Percentiles rank a stretch among this genome's conserved stretches.
Conservation (phyloP, 2,888 invertebrate genomes). For the Watsonalla cultraria region DNA sequence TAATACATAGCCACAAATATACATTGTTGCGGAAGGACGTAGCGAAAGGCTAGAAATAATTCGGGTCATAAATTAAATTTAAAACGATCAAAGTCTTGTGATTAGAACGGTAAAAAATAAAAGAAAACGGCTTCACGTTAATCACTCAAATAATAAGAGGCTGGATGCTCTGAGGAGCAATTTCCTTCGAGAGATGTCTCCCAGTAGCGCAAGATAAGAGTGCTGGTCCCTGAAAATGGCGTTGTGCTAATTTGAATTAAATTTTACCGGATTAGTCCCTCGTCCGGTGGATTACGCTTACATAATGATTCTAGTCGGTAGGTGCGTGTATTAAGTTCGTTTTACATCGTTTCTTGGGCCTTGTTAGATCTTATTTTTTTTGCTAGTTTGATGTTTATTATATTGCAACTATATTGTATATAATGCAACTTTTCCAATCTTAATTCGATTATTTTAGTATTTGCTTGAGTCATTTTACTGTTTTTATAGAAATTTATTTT, state of each 20-base stretch:
- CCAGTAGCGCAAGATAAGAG: slow-evolving; percentile 30
- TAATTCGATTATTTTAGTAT: too few relatives aligned
- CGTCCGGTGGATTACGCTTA: slow-evolving; percentile 29
- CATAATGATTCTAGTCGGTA: slow-evolving; percentile 1
- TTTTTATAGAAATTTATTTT: too few relatives aligned
- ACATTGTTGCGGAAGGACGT: too few relatives aligned
- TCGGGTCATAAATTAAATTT: slow-evolving; percentile 6
- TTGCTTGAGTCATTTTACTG: too few relatives aligned
- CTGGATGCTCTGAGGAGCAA: background rate
- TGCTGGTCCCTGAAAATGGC: slow-evolving; percentile 26
- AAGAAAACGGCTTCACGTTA: background rate
- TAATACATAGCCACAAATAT: too few relatives aligned
- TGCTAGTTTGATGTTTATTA: too few relatives aligned
- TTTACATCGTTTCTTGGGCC: background rate
- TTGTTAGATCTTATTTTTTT: background rate
- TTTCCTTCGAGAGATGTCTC: slow-evolving; percentile 19
- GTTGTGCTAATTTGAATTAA: slow-evolving; percentile 53
- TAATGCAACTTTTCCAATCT: too few relatives aligned
- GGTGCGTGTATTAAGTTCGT: background rate
- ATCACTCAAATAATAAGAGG: slow-evolving; percentile 2
- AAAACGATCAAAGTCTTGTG: slow-evolving; percentile 3
- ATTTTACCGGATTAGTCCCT: slow-evolving; percentile 39
- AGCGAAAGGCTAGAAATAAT: too few relatives aligned
- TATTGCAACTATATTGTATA: too few relatives aligned
- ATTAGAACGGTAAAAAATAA: background rate